Conservation (phyloP, 2,797 vertebrate species). For the Pteropus rufus region DNA sequence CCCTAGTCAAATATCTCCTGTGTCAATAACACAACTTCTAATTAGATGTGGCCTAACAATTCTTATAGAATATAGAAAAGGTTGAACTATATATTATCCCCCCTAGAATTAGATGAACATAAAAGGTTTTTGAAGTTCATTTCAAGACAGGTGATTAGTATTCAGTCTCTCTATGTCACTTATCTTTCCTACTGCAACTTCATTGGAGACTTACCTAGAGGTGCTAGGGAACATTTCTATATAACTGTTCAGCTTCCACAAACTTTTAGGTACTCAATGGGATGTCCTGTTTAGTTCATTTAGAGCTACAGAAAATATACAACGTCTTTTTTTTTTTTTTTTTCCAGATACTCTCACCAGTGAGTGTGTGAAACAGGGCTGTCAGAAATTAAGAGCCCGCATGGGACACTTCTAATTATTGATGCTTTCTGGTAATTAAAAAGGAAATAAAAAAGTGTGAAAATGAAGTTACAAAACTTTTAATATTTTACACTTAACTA, state of each 20-base stretch:
- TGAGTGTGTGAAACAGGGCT: not conserved
- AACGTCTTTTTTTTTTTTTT: not conserved
- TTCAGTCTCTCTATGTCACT: not conserved
- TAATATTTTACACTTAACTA: not conserved
- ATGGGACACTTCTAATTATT: not conserved
- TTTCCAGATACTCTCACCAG: not conserved
- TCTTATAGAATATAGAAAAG: not conserved
- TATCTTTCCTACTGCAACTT: not conserved
- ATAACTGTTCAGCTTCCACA: not conserved
- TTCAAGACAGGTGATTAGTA: not conserved
- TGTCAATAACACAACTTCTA: not conserved
- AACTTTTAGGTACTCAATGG: not conserved
- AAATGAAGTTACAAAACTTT: not conserved
- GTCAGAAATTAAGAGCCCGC: not conserved
- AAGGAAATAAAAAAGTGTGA: not conserved
- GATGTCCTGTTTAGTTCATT: not conserved
- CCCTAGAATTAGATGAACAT: not conserved
- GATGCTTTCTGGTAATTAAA: not conserved
- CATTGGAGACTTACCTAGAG: not conserved
- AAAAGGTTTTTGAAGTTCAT: not conserved
- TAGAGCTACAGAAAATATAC: not conserved
- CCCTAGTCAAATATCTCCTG: not conserved
- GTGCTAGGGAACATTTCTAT: not conserved
- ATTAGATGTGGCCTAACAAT: not conserved
- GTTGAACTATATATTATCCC: not conserved